phyloP scores from a whole-genome alignment of 2,113 vertebrate species.

The Hemiscyllium ocellatum region DNA sequence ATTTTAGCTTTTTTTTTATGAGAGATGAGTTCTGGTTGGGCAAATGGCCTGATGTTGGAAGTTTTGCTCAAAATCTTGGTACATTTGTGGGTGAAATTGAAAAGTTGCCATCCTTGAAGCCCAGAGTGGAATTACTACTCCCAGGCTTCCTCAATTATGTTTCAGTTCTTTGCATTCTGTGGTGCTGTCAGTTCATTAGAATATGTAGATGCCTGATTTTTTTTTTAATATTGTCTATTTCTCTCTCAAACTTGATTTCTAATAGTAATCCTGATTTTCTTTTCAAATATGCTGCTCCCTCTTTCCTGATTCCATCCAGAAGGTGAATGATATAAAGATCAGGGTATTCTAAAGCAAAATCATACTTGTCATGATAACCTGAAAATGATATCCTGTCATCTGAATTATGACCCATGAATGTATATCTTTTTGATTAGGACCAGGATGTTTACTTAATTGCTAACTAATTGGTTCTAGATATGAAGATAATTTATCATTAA shows the following conservation, averaged over 20 bases:
- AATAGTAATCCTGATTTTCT: background rate
- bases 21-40: background rate
- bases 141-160: background rate
- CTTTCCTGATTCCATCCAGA: background rate
- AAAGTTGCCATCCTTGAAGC: background rate
- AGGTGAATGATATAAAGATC: background rate
- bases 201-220: background rate
- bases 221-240: background rate
- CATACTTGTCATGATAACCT: background rate
- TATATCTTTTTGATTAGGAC: background rate
- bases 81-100: background rate
- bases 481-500: too few relatives aligned
- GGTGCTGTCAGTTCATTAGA: too few relatives aligned
- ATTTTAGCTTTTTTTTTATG: background rate
- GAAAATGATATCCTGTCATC: background rate
- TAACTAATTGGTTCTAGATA: too few relatives aligned
- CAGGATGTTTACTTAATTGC: too few relatives aligned
- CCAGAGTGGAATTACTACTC: background rate
- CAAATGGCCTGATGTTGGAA: background rate
- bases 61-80: too few relatives aligned
- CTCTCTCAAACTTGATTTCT: background rate
- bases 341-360: too few relatives aligned
- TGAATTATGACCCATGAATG: background rate
- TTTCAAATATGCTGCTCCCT: background rate
- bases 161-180: background rate